Percentiles rank a stretch among this genome's conserved stretches.
These are phyloP conservation scores for Arrhopalites spinosus DNA, from an alignment of 2,888 invertebrate species.

Conservation along the genomic window DNA sequence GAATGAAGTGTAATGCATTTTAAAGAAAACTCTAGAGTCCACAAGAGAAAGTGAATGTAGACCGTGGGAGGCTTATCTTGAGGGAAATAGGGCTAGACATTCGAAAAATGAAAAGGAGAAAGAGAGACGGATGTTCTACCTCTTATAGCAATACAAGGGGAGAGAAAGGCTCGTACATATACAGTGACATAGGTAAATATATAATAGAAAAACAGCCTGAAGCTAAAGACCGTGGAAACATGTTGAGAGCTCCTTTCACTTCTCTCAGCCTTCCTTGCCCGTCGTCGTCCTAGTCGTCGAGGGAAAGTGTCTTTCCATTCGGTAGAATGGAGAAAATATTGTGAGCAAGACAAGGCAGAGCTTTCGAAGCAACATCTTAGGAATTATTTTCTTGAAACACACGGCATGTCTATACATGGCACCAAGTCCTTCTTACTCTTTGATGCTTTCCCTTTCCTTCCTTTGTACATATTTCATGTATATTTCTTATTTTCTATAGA, in stretches of 20 bases:
- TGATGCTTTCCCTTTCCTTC: background rate
- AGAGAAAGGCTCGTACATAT: background rate
- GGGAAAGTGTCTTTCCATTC: background rate
- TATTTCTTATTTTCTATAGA: background rate
- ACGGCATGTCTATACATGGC: background rate
- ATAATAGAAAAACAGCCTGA: slow-evolving; percentile 27
- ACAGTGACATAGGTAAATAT: slow-evolving; percentile 2
- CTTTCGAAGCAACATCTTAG: background rate
- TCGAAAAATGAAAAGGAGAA: background rate
- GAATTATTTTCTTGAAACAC: background rate
- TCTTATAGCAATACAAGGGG: background rate
- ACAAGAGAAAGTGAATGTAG: background rate
- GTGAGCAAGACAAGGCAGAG: no score
- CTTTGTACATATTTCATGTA: background rate
- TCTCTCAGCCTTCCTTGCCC: background rate
- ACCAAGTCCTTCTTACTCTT: background rate
- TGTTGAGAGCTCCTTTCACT: slow-evolving; percentile 21
- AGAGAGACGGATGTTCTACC: background rate
- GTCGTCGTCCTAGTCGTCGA: background rate
- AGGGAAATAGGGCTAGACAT: background rate
- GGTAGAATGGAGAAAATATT: background rate
- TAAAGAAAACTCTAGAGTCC: no score
- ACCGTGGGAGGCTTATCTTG: background rate
- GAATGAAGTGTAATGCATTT: no score
- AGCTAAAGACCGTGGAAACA: slow-evolving; percentile 18